These are phyloP conservation scores for Drosophila neonasuta DNA, from an alignment of 2,888 invertebrate species.

Conservation along the genomic window DNA sequence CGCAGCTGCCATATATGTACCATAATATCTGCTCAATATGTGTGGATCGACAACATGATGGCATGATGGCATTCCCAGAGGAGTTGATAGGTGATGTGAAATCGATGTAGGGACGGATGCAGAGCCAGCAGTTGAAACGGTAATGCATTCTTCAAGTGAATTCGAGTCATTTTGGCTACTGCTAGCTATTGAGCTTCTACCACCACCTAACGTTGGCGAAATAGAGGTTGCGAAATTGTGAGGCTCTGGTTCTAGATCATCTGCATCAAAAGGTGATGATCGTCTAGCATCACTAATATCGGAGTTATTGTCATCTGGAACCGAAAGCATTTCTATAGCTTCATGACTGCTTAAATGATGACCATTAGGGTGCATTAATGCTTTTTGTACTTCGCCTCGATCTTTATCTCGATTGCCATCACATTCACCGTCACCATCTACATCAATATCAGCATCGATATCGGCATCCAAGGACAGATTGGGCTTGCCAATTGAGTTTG, in stretches of 20 bases:
- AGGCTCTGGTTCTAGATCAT: constrained; percentile 42
- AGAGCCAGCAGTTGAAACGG: background rate
- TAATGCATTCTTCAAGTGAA: constrained; percentile 62
- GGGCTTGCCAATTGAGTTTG: constrained; percentile 14
- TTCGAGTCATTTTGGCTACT: constrained; percentile 65
- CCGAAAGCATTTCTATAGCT: background rate
- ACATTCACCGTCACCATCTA: constrained; percentile 84
- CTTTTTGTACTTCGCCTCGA: constrained; percentile 37
- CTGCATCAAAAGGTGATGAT: constrained; percentile 49
- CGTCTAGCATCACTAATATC: constrained; percentile 52
- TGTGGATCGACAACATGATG: constrained; percentile 76
- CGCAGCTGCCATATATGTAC: constrained; percentile 81
- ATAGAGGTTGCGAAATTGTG: constrained; percentile 42
- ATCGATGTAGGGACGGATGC: background rate
- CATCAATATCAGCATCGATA: constrained; percentile 87
- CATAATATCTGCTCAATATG: constrained; percentile 80
- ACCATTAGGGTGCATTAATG: background rate
- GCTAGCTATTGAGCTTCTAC: constrained; percentile 43
- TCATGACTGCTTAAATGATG: background rate
- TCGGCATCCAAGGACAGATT: constrained; percentile 82
- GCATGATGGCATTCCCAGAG: constrained; percentile 27
- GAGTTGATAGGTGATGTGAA: background rate
- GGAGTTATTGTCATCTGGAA: constrained; percentile 50
- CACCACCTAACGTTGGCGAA: constrained; percentile 40
- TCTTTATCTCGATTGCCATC: constrained; percentile 5